A percentile compares a stretch with the other conserved stretches of the same genome.
Evolutionary conservation across 2,113 vertebrate species (phyloP).

Genomic region (human (Homo sapiens)): DNA sequence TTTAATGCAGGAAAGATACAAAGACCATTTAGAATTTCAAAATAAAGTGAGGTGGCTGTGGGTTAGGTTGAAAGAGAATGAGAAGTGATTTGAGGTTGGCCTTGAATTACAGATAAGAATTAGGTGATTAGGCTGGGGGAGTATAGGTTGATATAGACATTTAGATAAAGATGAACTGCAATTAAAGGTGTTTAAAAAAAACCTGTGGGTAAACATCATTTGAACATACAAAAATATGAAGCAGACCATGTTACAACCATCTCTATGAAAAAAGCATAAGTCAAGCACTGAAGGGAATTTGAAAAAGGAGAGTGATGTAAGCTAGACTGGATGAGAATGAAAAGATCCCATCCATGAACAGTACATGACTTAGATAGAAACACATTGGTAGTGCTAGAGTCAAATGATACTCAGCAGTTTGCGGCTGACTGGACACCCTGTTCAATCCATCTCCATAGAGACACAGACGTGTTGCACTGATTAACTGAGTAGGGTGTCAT

Average conservation of each 20-base stretch:
- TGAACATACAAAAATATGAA: not conserved
- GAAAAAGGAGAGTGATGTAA: not conserved
- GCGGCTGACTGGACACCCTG: not conserved
- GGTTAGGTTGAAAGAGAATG: not conserved
- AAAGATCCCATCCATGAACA: not conserved
- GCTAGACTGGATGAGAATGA: not conserved
- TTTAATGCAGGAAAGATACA: not conserved
- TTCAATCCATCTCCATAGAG: not conserved
- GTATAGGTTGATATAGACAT: not conserved
- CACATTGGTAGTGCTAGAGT: not conserved
- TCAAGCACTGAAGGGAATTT: not conserved
- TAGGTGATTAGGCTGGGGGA: not conserved
- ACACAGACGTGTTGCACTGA: not conserved
- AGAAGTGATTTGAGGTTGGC: not conserved
- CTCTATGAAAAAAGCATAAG: not conserved
- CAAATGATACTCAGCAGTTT: not conserved
- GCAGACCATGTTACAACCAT: not conserved
- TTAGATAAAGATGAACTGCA: not conserved
- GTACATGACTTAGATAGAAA: not conserved
- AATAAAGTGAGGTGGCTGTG: not conserved
- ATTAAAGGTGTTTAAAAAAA: not conserved
- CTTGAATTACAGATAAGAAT: not conserved
- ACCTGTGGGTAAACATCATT: not conserved
- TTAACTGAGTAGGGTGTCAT: not conserved
- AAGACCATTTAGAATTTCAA: not conserved